Base-by-base conservation (phyloP, 2,797 vertebrate genomes). In the Etheostoma perlongum region DNA sequence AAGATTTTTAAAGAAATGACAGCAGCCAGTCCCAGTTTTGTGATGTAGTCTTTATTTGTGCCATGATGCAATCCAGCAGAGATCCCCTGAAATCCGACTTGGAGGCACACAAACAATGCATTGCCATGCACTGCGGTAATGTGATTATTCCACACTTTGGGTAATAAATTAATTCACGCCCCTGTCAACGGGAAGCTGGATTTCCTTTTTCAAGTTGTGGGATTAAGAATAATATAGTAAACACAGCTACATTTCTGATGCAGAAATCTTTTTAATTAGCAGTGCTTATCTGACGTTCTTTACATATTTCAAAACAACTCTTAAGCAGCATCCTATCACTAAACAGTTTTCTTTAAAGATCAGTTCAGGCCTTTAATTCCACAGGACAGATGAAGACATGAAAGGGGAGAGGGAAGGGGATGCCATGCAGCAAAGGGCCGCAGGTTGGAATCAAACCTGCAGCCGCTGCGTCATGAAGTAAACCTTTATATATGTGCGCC, bases 131-230 rank as follows among this genome's bases (percentile, higher is more conserved):
- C 25, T 44, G 25, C 15, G 2, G 42, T 74, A 71, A 84, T 67
- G 62, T 55, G 82, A 87, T 87, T 85, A 88, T 83, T 64, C 16
- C 30, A 52, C 61, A 79, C 67, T 79, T 48, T 33, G 33, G 70
- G 64, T 61, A 69, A 33, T 73, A 75, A 80, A 78, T 86, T 16
- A 65, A 81, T 77, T 72, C 64, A 70, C 23, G 1, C 11, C 25
- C 36, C 47, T 84, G 72, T 79, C 16, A 65, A 65, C 1, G 3
- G 61, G 49, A 66, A 82, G 51, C 54, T 2, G 15, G 60, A 33
- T 85, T 81, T 58, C 21, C 48, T 61, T 76, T 82, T 81, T 46
- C 70, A 78, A 67, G 65, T 83, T 85, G 51, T 40, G 36, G 71
- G 71, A 87, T 83, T 76, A 83, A 72, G 53, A 65, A 19, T 74